Evolutionary conservation across 2,888 invertebrate species (phyloP), one percentile per base, ranked within the genome.

Genomic region (Drosophila neotestacea): DNA sequence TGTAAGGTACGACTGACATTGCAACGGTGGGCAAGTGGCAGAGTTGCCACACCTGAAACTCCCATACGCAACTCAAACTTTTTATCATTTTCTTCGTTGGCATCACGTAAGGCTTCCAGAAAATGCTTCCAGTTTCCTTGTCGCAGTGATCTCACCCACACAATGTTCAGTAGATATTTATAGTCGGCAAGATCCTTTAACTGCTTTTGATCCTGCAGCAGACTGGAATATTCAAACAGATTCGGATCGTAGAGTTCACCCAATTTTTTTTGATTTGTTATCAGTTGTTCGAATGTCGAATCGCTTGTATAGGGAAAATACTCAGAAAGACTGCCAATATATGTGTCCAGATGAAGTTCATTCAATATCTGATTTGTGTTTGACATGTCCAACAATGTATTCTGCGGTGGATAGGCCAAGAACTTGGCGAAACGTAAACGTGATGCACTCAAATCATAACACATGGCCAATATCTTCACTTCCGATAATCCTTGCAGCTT

Each of bases 51-150:
- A n/a, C 68, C 79, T 11, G 79, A 80, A 7, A 77, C 67, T n/a
- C 80, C 77, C 1, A 79, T 2, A 0, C 79, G 77, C 32, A 79
- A 11, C 22, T 80, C 60, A 28, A 62, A 80, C n/a, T 44, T 56
- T 6, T 27, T 5, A 11, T 3, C n/a, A 5, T 9, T n/a, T 0
- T 11, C 10, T 0, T 34, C 6, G 39, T 5, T 62, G 36, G 42
- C 44, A 5, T 28, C 46, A 9, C 60, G 59, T 4, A 79, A 13
- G 0, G 79, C 79, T 0, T 58, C 50, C n/a, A 74, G 46, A 22
- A 48, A 77, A 11, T 61, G 27, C 11, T 13, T 10, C 79, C 79
- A 79, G 32, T 79, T 79, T 41, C 71, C 71, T 3, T 4, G 0
- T 38, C 65, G 80, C 9, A 79, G 52, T 5, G 70, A 16, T 0